Evolutionary conservation across 2,113 vertebrate genomes (phyloP).

Genomic region (Chamaetylas fuelleborni): DNA sequence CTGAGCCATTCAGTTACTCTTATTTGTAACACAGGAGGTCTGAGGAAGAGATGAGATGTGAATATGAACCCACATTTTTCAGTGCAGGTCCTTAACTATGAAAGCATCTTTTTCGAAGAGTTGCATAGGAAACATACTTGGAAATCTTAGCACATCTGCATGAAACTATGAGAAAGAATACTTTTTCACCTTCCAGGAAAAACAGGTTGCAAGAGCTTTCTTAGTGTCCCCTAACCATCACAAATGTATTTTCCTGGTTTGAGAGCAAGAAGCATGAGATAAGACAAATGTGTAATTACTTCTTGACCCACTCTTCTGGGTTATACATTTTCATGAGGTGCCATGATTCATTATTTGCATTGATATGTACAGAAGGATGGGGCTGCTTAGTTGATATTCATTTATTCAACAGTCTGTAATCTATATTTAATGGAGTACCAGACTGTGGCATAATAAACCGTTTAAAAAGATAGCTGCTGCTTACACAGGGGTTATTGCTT

Average conservation of each 20-base stretch:
- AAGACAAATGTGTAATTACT: slow-evolving; percentile 82
- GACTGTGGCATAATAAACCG: slow-evolving; percentile 81
- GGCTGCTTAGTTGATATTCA: slow-evolving; percentile 79
- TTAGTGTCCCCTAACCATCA: background rate
- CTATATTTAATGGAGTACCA: slow-evolving; percentile 85
- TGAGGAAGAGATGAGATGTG: background rate
- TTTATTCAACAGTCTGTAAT: slow-evolving; percentile 83
- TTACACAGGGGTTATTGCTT: slow-evolving; percentile 80
- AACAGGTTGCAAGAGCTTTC: slow-evolving; percentile 24
- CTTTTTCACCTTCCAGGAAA: slow-evolving; percentile 5
- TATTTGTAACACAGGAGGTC: background rate
- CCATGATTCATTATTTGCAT: slow-evolving; percentile 79
- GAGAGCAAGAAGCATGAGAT: slow-evolving; percentile 74
- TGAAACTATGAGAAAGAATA: background rate
- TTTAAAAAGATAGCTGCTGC: slow-evolving; percentile 80
- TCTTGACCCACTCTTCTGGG: slow-evolving; percentile 74
- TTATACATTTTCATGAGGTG: slow-evolving; percentile 78
- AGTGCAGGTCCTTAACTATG: background rate
- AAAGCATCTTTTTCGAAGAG: background rate
- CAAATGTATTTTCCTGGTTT: slow-evolving; percentile 61
- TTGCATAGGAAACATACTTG: background rate
- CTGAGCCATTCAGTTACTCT: background rate
- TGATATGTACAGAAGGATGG: slow-evolving; percentile 75
- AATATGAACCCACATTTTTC: background rate
- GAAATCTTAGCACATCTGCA: background rate